Percentiles rank a stretch among this genome's conserved stretches.
Evolutionary conservation across 2,113 vertebrate species (phyloP).

Genomic region (Hypanus sabinus): DNA sequence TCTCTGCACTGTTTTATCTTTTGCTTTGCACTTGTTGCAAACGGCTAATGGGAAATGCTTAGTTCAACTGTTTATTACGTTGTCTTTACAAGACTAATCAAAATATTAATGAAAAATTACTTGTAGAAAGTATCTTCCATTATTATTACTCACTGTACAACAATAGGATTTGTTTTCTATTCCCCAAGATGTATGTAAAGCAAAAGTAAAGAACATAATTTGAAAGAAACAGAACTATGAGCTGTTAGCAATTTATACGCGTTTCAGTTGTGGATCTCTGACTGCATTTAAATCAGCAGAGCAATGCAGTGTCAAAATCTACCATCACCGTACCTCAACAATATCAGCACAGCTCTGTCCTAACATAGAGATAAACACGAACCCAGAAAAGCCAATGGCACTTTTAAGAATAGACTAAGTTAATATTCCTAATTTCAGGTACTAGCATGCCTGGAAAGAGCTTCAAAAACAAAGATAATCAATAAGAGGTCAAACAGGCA

Average conservation of each 20-base stretch:
- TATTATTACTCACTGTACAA: not conserved
- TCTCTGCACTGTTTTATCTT: not conserved
- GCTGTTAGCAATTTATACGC: not conserved
- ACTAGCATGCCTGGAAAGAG: not conserved
- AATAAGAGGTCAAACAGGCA: not conserved
- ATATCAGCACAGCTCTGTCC: not conserved
- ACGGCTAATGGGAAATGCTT: not conserved
- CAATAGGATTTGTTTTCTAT: not conserved
- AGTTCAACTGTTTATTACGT: not conserved
- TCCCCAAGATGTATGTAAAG: not conserved
- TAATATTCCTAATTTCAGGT: not conserved
- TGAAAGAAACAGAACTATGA: not conserved
- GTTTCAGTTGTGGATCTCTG: not conserved
- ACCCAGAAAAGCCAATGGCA: not conserved
- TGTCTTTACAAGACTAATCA: not conserved
- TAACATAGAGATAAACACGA: not conserved
- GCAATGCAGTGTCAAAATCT: not conserved
- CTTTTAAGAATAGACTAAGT: not conserved
- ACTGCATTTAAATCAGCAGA: not conserved
- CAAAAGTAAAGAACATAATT: not conserved
- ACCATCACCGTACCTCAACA: not conserved
- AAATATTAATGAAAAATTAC: too few relatives aligned
- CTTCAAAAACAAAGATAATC: not conserved
- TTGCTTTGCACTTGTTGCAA: not conserved
- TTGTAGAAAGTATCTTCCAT: not conserved